These are phyloP conservation scores for Stichodactyla helianthus DNA, from an alignment of 64 coral and sea anemone species.

Conservation along the genomic window DNA sequence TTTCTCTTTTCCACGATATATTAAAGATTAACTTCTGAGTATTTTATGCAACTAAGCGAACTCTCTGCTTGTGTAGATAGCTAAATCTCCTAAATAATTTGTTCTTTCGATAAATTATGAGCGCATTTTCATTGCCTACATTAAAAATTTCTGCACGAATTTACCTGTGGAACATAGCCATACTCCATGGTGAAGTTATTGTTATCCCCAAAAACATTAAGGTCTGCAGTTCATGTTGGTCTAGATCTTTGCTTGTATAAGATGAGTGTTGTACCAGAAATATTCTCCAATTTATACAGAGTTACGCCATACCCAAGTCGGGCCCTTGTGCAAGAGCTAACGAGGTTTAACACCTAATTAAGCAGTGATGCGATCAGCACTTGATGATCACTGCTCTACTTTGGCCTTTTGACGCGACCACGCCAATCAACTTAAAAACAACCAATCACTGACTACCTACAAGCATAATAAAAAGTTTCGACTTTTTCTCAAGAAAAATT, in stretches of 20 bases:
- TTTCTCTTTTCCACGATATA: too few relatives aligned
- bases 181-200: conserved; percentile 5
- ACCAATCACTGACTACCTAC: background rate
- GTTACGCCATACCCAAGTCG: conserved; percentile 17
- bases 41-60: too few relatives aligned
- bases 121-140: background rate
- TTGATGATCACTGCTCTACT: conserved; percentile 25
- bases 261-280: background rate
- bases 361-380: conserved; percentile 1
- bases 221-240: background rate
- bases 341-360: background rate
- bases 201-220: background rate
- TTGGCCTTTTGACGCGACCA: conserved; percentile 35
- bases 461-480: background rate
- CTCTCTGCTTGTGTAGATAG: too few relatives aligned
- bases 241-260: background rate
- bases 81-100: too few relatives aligned
- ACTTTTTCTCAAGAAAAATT: too few relatives aligned
- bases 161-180: conserved; percentile 20
- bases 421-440: conserved; percentile 9
- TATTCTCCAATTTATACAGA: background rate
- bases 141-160: background rate
- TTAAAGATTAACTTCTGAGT: too few relatives aligned
- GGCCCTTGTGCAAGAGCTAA: background rate
- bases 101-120: too few relatives aligned